Base-by-base conservation (phyloP, 2,113 vertebrate species). In the Melanostigma gelatinosum region DNA sequence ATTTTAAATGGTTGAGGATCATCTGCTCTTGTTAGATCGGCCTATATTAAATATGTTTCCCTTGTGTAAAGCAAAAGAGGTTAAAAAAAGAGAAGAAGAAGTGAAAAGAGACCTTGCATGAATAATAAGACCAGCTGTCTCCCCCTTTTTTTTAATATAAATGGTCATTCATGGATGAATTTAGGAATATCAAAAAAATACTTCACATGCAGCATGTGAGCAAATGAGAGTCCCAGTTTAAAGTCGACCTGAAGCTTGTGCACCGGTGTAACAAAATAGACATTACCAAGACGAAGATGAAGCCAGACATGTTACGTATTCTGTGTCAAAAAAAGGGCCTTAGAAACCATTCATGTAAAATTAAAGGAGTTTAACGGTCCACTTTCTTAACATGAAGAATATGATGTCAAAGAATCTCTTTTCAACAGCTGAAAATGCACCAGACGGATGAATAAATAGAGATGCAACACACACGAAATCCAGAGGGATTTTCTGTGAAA, bases 401-500 rank as follows among this genome's bases (percentile, higher is more conserved):
- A 82, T 66, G 20, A 66, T n/a, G 60, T 6, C 8, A 71, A 48
- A 57, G 9, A 79, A 72, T 29, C 69, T 63, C 22, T 72, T 63
- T 66, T 71, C 72, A 84, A 52, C 52, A 65, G 79, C 80, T 74
- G 62, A 87, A 63, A 65, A 52, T 22, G 67, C 74, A 80, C 40
- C 77, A 71, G 60, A 63, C 13, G 16, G 24, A 71, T 77, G 73
- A 79, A 83, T 76, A 67, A 75, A 55, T 80, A 48, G 50, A 75
- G 54, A 81, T 61, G 55, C 71, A 78, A 60, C 58, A 12, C 16
- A 54, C 62, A 83, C 16, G 50, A 77, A 82, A 90, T 78, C 87
- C 82, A 20, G 63, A 38, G 80, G 83, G 77, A 85, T 72, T 68
- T 75, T 79, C 69, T 61, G 63, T 86, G 81, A 79, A 85, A 88